These are phyloP conservation scores for Apogon hyalosoma DNA, from an alignment of 2,797 vertebrate genomes.

Conservation along the genomic window DNA sequence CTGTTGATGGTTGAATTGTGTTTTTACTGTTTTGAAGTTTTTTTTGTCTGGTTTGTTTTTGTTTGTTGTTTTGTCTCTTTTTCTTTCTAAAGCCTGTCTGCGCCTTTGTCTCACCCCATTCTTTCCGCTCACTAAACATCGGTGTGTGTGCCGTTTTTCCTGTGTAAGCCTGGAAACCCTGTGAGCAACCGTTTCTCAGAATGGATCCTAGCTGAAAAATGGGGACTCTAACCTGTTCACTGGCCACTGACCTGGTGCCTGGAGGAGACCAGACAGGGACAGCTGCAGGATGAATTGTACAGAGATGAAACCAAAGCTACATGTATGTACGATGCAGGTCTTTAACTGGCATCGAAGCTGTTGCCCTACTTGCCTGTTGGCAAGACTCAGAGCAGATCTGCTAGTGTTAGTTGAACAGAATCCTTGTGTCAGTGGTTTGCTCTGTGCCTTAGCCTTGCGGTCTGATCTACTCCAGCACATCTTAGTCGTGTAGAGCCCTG, in stretches of 20 bases:
- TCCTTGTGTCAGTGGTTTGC: conserved; percentile 53
- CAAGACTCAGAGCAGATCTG: conserved; percentile 57
- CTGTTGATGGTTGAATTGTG: conserved; percentile 76
- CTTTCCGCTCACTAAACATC: conserved; percentile 58
- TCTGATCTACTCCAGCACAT: conserved; percentile 51
- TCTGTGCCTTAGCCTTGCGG: conserved; percentile 61
- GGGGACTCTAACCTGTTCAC: conserved; percentile 24
- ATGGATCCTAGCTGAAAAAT: conserved; percentile 28
- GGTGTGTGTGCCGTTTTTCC: conserved; percentile 43
- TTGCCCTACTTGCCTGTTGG: conserved; percentile 47
- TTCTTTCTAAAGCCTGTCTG: conserved; percentile 66
- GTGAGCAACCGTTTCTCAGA: conserved; percentile 43
- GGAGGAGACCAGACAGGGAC: conserved; percentile 41
- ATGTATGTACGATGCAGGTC: conserved; percentile 42
- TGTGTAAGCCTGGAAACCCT: conserved; percentile 44
- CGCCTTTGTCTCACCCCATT: conserved; percentile 62
- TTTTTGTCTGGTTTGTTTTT: conserved; percentile 64
- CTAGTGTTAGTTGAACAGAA: conserved; percentile 38
- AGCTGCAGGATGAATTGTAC: conserved; percentile 40
- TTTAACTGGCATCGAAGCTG: conserved; percentile 25
- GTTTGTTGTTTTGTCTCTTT: conserved; percentile 42
- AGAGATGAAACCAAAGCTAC: conserved; percentile 65
- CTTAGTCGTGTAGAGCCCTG: conserved; percentile 31
- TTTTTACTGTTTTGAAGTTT: conserved; percentile 74
- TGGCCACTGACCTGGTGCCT: conserved; percentile 39